Percentiles rank a stretch among this genome's conserved stretches.
These are phyloP conservation scores for Heliconius erato DNA, from an alignment of 2,888 invertebrate species.

Conservation along the genomic window DNA sequence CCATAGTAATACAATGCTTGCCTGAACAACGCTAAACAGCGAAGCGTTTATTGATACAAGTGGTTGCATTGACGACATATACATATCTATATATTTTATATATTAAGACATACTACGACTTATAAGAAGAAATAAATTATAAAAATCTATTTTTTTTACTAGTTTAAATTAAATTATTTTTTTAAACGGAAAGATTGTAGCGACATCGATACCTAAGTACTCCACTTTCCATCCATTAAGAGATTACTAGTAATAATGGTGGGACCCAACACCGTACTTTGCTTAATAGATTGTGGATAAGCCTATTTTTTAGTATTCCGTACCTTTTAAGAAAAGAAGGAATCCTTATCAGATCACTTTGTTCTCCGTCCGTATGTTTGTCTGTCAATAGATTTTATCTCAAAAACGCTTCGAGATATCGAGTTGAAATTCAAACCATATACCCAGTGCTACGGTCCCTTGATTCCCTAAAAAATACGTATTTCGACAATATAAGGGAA, in stretches of 20 bases:
- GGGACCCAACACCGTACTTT: background rate
- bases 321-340: no score
- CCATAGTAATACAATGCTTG: constrained; percentile 37
- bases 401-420: no score
- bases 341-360: no score
- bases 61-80: constrained; percentile 47
- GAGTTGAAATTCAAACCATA: no score
- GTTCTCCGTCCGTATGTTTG: no score
- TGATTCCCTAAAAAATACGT: no score
- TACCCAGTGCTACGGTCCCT: no score
- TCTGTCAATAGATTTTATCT: no score
- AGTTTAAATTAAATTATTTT: background rate
- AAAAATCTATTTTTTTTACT: background rate
- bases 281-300: background rate
- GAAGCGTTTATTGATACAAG: constrained; percentile 54
- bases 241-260: background rate
- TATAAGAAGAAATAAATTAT: background rate
- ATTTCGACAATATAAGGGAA: no score
- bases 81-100: background rate
- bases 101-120: background rate
- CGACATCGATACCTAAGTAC: background rate
- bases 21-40: constrained; percentile 48
- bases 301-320: background rate
- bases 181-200: background rate
- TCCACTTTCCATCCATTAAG: background rate